Base-by-base conservation (phyloP, 2,888 invertebrate genomes). In the Scaptomyza tumidula region DNA sequence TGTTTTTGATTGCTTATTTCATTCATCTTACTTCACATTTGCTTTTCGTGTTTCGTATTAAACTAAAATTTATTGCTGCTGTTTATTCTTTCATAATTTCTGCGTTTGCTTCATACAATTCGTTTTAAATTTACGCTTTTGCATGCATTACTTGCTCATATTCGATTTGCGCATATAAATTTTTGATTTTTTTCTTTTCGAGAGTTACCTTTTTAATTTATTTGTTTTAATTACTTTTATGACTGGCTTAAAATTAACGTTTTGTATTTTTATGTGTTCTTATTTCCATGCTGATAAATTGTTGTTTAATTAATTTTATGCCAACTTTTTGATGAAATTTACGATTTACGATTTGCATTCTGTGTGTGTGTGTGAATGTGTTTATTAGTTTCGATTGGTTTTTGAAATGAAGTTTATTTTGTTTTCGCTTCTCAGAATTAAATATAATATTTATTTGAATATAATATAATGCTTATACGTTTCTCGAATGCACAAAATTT, bases 401-500 rank as follows among this genome's bases (percentile, higher is more conserved):
- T 66, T 79, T 80, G 75, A 86, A 89, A 88, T 84, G 77, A 82
- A 86, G 84, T 89, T 80, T 89, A 79, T 82, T 82, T 87, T 77
- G 80, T 78, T 87, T 82, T 84, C 80, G 84, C 90, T 88, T 84
- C 88, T 84, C 85, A 78, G 84, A 83, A 83, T 90, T 90, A 86
- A 90, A 90, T 87, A 89, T 86, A 88, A 88, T 88, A 86, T 88
- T 89, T 89, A 84, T 85, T 89, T 86, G 84, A 88, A 89, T 88
- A 88, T 86, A 90, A 89, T 90, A 88, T 88, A 90, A 83, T 90
- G 89, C 87, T 80, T 89, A 86, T 89, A 50, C 35, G 69, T 86
- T 88, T 84, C 67, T 84, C 73, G 88, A 90, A 90, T 90, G 90
- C 90, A 90, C 90, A 90, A 81, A 90, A 89, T 78, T 84, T 88